Evolutionary conservation across 2,888 invertebrate species (phyloP).

Genomic region (Adineta ricciae): DNA sequence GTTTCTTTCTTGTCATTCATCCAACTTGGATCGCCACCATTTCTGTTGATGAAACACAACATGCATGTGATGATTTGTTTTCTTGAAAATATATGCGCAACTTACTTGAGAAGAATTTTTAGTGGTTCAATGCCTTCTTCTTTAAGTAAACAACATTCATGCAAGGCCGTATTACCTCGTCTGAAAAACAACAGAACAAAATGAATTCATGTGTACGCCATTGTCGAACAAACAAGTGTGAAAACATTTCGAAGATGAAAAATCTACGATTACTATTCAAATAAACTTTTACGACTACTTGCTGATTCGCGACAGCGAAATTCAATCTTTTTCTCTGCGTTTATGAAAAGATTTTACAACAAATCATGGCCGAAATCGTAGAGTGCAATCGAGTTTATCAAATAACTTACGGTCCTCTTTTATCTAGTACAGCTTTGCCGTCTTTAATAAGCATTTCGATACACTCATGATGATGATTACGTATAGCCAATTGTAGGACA

Average conservation of each 20-base stretch:
- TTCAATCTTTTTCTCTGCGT: background rate
- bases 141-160: slow-evolving; percentile 1
- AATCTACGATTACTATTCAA: background rate
- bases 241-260: background rate
- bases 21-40: background rate
- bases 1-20: background rate
- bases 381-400: background rate
- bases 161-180: background rate
- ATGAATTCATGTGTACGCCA: too few species aligned
- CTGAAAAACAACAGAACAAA: background rate
- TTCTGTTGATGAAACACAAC: background rate
- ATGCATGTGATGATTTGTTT: background rate
- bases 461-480: slow-evolving; percentile 44
- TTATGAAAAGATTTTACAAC: background rate
- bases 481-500: slow-evolving; percentile 44
- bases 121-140: background rate
- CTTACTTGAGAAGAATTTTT: background rate
- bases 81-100: background rate
- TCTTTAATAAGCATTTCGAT: slow-evolving; percentile 43
- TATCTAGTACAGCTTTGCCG: slow-evolving; percentile 36
- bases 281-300: background rate
- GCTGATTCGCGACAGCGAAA: background rate
- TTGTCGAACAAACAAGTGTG: background rate
- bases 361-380: background rate
- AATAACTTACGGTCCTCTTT: background rate